Evolutionary conservation across 1,140 invertebrate genomes (phyloP), one percentile per base, ranked within the genome.

Genomic region (Bemisia tabaci): DNA sequence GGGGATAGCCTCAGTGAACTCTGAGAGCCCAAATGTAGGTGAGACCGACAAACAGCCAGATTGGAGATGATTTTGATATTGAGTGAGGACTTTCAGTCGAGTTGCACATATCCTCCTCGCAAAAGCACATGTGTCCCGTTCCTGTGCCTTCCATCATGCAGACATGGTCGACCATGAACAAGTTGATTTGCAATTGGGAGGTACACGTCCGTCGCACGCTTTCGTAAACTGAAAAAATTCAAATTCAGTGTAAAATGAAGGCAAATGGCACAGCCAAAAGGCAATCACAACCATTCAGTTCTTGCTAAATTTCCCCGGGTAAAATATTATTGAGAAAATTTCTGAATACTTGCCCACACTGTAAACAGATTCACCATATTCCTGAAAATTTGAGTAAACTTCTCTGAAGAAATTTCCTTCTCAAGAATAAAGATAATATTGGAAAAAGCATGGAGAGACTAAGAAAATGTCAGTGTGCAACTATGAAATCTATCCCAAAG

Each of bases 61-160:
- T 48, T 48, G 33, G 33, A 48, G 17, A 17, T 48, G 33, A 48
- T 48, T 48, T 48, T 48, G 33, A 48, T 48, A 48, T 48, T 5
- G 33, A 48, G 33, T 9, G 33, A 17, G 17, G 33, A 48, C 5
- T 48, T 5, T 48, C 1, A 2, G 63, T 70, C 62, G 66, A 70
- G 80, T 95, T 96, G 82, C 92, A 96, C 87, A 90, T 90, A 83
- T 95, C 92, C 82, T 92, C 90, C 84, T 95, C 92, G 85, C 93
- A 96, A 84, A 95, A 95, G 84, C 93, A 95, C 92, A 95, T 95
- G 84, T 95, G 91, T 80, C 93, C 93, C 77, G 87, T 92, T 80
- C 92, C 91, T 82, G 90, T 92, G 87, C 91, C 92, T 90, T 95
- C 92, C 86, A 91, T 89, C 92, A 96, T 95, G 85, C 93, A 95